These are phyloP conservation scores for Fringilla coelebs DNA, from an alignment of 2,797 vertebrate species.

Conservation along the genomic window DNA sequence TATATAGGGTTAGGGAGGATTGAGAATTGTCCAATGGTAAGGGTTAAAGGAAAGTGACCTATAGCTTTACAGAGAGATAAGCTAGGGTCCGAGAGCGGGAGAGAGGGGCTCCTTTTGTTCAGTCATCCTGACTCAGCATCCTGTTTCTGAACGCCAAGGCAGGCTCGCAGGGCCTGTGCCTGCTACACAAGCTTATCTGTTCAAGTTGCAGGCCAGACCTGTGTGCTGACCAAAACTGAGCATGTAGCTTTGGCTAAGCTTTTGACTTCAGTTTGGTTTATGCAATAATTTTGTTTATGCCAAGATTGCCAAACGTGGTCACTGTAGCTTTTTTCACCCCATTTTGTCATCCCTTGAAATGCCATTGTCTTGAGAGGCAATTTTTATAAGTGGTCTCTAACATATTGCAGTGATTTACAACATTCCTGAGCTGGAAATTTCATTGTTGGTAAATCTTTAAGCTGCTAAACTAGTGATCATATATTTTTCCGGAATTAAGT, in stretches of 20 bases:
- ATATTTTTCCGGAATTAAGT: not conserved
- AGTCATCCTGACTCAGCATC: too few relatives aligned
- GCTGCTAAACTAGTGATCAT: not conserved
- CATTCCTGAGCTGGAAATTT: not conserved
- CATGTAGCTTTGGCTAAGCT: slow-evolving; percentile 24
- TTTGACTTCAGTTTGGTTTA: slow-evolving; percentile 44
- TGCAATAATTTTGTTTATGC: slow-evolving; percentile 18
- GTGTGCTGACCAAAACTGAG: not conserved
- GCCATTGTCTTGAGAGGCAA: not conserved
- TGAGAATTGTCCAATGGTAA: too few relatives aligned
- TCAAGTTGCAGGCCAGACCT: slow-evolving; percentile 58
- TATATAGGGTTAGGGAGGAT: too few relatives aligned
- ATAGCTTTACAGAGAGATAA: too few relatives aligned
- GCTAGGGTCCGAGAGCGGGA: too few relatives aligned
- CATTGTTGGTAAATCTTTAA: not conserved
- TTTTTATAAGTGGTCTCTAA: not conserved
- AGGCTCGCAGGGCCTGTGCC: too few relatives aligned
- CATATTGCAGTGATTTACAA: not conserved
- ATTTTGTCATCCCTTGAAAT: not conserved
- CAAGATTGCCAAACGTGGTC: not conserved
- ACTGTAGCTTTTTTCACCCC: not conserved
- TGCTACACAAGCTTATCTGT: slow-evolving; percentile 78
- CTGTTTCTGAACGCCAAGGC: too few relatives aligned
- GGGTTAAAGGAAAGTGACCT: too few relatives aligned
- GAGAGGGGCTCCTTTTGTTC: too few relatives aligned